Base-by-base conservation (phyloP, 2,113 vertebrate species). In the Paradoxurus hermaphroditus region DNA sequence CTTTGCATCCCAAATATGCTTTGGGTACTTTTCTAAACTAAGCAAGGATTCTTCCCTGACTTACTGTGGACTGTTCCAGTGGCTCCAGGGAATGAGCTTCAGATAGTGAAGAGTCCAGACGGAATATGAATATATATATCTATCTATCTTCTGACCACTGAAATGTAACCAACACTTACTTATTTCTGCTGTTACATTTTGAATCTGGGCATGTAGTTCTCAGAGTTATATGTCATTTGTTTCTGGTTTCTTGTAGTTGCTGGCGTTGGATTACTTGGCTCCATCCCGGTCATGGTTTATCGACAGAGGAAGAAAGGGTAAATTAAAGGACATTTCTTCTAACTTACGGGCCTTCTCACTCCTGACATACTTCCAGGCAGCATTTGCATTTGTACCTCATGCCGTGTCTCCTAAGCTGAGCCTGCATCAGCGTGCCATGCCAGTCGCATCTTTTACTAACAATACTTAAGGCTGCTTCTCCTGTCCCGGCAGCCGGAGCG, bases 301-400 rank as follows among this genome's bases (percentile, higher is more conserved):
- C 5, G 68, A 3, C 12, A 0, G 4, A 59, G 13, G 8, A 95
- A 95, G 11, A 97, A 95, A 84, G 78, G 97, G 98, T 98, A 97
- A 98, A 93, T 98, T 62, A 62, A 86, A 96, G 0, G n/a, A 14
- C 29, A 0, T 86, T 70, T 86, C 51, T 89, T 89, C 41, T 27
- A 41, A 77, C 2, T 27, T 51, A 5, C 63, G 39, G 23, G 75
- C 44, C 34, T 62, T 56, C 79, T 92, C 36, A 59, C 39, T 44
- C 67, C 56, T 84, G n/a, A 29, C 8, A n/a, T 49, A 18, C 36
- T 85, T 85, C 59, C 23, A 41, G 70, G 49, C 16, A 36, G 29
- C 36, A 36, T 78, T 36, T 29, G 31, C 79, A 11, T 65, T 10
- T 56, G 13, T 36, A 5, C 53, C 49, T 83, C 8, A 11, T 67